These are phyloP conservation scores for Anadara kagoshimensis DNA, from an alignment of 1,140 invertebrate species.

Conservation along the genomic window DNA sequence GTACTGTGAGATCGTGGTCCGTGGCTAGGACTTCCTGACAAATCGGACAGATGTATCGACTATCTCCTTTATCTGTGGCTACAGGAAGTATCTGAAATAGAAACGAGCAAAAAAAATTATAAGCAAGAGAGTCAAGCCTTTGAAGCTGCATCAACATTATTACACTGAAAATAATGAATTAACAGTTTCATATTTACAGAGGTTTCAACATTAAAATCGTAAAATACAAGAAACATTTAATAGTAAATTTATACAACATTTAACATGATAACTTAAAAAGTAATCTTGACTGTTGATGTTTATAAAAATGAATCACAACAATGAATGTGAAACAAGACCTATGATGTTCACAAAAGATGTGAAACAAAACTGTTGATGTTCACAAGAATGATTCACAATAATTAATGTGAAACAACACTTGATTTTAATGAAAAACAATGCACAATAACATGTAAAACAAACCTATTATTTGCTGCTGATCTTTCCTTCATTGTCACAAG, in stretches of 20 bases:
- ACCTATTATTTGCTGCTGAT: no score
- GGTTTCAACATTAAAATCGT: background rate
- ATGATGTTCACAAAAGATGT: no score
- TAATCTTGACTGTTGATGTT: no score
- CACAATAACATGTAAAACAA: no score
- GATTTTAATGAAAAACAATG: no score
- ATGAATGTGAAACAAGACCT: no score
- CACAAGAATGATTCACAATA: no score
- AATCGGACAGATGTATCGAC: slow-evolving; percentile 80
- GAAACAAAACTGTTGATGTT: no score
- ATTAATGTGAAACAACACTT: no score
- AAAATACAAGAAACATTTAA: background rate
- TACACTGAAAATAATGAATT: background rate
- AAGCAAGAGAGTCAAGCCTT: background rate
- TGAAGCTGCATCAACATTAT: background rate
- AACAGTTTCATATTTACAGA: background rate
- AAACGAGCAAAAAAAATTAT: no score
- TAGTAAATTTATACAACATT: background rate
- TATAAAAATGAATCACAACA: no score
- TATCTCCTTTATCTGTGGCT: slow-evolving; percentile 49
- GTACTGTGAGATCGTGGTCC: slow-evolving; percentile 81
- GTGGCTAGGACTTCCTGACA: slow-evolving; percentile 79
- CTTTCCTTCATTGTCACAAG: no score
- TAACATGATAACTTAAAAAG: background rate
- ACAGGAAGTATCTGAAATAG: slow-evolving; percentile 67